Base-by-base conservation (phyloP, 1,140 invertebrate species). In the Rhizoglyphus robini region DNA sequence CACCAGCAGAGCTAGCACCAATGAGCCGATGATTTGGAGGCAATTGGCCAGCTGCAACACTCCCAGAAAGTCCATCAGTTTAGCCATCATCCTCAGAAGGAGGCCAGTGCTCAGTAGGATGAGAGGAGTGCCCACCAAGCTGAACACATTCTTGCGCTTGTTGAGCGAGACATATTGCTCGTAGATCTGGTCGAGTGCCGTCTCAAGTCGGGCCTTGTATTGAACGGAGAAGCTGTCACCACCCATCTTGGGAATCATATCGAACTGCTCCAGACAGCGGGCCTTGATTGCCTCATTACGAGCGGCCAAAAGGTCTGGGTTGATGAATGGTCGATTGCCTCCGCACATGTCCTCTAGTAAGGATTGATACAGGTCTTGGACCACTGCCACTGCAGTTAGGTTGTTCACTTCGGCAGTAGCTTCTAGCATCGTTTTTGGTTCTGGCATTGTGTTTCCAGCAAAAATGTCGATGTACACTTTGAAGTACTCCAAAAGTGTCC, bases 331-430 rank as follows among this genome's bases (percentile, higher is more conserved):
- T 76, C 86, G 85, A 29, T 86, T 82, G 46, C 91, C 90, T 51
- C 90, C 90, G 74, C 90, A 94, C 47, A 71, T 65, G 36, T 70
- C 59, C 74, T 99, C 94, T 96, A 99, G 99, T 68, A 86, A 77
- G 66, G 81, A 81, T 20, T 82, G 80, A 76, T 99, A 99, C 66
- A 86, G 78, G 70, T 96, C 91, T 74, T 93, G 95, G 23, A 94
- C 91, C 71, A 86, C 87, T 11, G 92, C 88, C 30, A 98, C 90
- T 18, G 95, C 95, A 34, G 80, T 79, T 67, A 98, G 78, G 79
- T 98, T 98, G 76, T 98, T 99, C 0, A 95, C 96, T 80, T 99
- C 95, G 0, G 95, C 93, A 29, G 95, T 98, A 51, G 95, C 95
- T 75, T 91, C 86, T 66, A 98, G 82, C 91, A 99, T 96, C 65